Evolutionary conservation across 2,113 vertebrate species (phyloP), one percentile per base, ranked within the genome.

Genomic region (Dipodomys ordii): DNA sequence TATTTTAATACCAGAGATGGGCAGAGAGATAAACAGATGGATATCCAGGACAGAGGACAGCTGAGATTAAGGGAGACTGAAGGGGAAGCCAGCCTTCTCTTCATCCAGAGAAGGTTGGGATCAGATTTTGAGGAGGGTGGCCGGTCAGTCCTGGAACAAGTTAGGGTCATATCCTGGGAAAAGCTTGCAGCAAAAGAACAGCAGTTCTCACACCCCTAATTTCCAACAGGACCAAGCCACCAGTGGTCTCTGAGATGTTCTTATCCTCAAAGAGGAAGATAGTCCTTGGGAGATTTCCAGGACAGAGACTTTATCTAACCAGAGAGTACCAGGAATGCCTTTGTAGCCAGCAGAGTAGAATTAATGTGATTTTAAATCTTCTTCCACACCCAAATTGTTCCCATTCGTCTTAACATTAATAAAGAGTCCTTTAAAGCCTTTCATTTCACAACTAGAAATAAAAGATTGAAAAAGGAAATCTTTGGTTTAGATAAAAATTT

Each of bases 401-500:
- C 32, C 19, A 35, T 16, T 79, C 60, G 88, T 76, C 69, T 85
- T 79, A 68, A 10, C 5, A 64, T 95, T 69, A 74, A 20, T 20
- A 57, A 9, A 80, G 92, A 94, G 73, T 67, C 30, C 80, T 83
- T 85, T 5, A 49, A 87, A 86, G 9, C 92, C 62, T 83, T 94
- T 91, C 53, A 46, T 60, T 91, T 83, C 53, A 88, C 80, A 90
- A 35, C 22, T 65, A 91, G 84, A 90, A 94, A 85, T 91, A 80
- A 90, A 94, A 92, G 23, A 82, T 92, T 81, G 93, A 92, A 94
- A 93, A 82, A 23, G 9, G 78, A 82, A 94, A 81, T 78, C 78
- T 95, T 94, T 93, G 82, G 35, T 90, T 96, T 96, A 81, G 57
- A 82, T 96, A 87, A 94, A 95, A 96, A 79, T 87, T 96, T 90